Evolutionary conservation across 2,888 invertebrate species (phyloP).

Genomic region (Theodoxus fluviatilis): DNA sequence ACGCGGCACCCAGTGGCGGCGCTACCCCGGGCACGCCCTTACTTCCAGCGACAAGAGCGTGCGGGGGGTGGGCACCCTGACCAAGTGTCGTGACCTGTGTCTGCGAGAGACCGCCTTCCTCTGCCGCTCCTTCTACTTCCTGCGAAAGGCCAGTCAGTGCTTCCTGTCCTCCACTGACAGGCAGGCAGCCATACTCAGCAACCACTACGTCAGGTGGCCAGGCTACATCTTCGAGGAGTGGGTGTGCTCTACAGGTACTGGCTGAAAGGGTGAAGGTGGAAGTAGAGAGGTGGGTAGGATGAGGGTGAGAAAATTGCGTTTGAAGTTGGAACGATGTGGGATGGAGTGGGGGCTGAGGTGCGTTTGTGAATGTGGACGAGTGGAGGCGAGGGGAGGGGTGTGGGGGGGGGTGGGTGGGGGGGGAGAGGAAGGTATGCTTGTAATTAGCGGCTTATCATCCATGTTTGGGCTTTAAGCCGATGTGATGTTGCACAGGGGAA

Average conservation of each 20-base stretch:
- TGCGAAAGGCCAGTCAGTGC: constrained; percentile 34
- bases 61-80: constrained; percentile 27
- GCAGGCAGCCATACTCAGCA: constrained; percentile 25
- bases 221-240: constrained; percentile 43
- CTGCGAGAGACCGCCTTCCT: constrained; percentile 38
- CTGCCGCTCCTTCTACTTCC: constrained; percentile 38
- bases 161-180: constrained; percentile 32
- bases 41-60: constrained; percentile 26
- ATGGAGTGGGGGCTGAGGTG: too few relatives aligned
- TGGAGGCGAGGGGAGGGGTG: too few relatives aligned
- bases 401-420: too few relatives aligned
- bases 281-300: too few relatives aligned
- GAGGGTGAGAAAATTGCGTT: too few relatives aligned
- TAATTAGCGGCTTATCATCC: too few relatives aligned
- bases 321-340: too few relatives aligned
- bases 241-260: constrained; percentile 39
- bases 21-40: constrained; percentile 36
- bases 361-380: too few relatives aligned
- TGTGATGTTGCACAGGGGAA: too few relatives aligned
- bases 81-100: constrained; percentile 38
- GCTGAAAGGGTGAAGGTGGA: too few relatives aligned
- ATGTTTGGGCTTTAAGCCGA: too few relatives aligned
- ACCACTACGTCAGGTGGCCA: constrained; percentile 36
- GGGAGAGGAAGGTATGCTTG: too few relatives aligned
- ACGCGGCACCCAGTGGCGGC: constrained; percentile 32